Conservation (phyloP, 2,113 vertebrate species). For the Pantherophis guttatus region DNA sequence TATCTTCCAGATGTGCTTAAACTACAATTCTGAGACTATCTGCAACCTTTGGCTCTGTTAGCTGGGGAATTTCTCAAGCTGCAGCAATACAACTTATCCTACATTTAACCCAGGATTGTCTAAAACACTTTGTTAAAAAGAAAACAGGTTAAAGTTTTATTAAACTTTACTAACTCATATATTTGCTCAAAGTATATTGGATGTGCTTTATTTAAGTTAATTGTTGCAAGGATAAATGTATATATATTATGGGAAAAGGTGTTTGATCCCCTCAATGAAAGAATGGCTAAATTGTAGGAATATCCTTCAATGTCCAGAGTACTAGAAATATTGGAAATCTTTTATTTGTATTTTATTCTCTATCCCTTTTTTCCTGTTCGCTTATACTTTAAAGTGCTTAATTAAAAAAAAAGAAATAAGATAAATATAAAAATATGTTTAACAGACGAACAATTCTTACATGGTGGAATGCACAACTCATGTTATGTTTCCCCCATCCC, state of each 20-base stretch:
- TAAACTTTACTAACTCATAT: neutral
- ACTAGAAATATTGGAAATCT: neutral
- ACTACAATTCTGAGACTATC: neutral
- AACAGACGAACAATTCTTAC: neutral
- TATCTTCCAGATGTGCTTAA: neutral
- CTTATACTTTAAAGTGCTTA: neutral
- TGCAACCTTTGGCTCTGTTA: neutral
- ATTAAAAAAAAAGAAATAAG: neutral
- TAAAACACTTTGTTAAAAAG: neutral
- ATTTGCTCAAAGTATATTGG: too few species aligned
- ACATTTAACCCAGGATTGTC: neutral
- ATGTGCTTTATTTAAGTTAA: neutral
- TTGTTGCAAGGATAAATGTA: neutral
- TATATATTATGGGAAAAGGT: too few species aligned
- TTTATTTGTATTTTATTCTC: neutral
- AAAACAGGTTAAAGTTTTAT: neutral
- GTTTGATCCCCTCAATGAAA: neutral
- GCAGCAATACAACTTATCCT: neutral
- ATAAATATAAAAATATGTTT: neutral
- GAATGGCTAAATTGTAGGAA: neutral
- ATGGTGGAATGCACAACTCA: neutral
- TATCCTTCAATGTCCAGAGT: neutral
- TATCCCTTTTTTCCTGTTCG: neutral
- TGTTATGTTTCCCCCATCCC: neutral
- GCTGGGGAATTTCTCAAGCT: neutral